Base-by-base conservation (phyloP, 1,140 invertebrate genomes). In the Pantala flavescens region DNA sequence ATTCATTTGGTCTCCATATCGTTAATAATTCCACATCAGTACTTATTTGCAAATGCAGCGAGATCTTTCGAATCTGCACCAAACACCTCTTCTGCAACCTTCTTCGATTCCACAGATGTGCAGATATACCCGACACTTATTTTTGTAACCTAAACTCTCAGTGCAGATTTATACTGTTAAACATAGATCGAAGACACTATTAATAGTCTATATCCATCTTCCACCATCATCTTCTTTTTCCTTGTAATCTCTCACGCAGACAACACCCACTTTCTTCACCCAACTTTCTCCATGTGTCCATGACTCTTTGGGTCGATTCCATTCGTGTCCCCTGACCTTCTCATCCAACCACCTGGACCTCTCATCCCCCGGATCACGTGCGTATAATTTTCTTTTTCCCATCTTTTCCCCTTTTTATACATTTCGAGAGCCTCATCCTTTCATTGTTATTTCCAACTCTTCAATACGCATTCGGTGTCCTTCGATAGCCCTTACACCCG, bases 331-430 rank as follows among this genome's bases (percentile, higher is more conserved):
- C 49, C 49, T 7, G 49, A 12, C 49, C 49, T 16, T 12, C 49
- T 63, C 14, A 19, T 63, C n/a, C 12, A 63, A 63, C 49, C 49
- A 21, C 49, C 49, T 63, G 14, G n/a, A 63, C 49, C 49, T 21
- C 49, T 19, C 14, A 63, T 63, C 49, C 49, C 12, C 49, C 49
- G 12, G 28, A 2, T 36, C 49, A 63, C 49, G 49, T 21, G 2
- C 49, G 49, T 63, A 63, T 63, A 63, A 63, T 63, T 63, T 63
- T 63, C 49, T 21, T 63, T 21, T 63, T 63, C 49, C n/a, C 49
- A 3, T 7, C 12, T 63, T 63, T 14, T 3, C 49, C 49, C 12
- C 49, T 12, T 63, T 63, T 21, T 21, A 19, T 63, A 19, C 5
- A 7, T 16, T 63, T 19, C 3, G n/a, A 21, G n/a, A 21, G 3